These are phyloP conservation scores for Eulithis testata DNA, from an alignment of 2,888 invertebrate species.

Conservation along the genomic window DNA sequence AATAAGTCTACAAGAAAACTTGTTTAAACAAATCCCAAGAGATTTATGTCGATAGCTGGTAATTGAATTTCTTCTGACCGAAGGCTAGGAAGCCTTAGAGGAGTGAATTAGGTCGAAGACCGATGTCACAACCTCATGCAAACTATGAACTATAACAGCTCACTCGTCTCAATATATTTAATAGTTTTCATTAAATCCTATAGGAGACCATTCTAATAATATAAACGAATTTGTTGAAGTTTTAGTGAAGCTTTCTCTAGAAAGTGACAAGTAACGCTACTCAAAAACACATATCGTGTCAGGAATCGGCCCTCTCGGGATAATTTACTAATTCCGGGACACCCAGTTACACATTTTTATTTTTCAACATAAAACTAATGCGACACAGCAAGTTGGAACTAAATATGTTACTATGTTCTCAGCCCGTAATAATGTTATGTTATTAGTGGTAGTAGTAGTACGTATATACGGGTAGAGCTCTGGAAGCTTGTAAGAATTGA, in stretches of 20 bases:
- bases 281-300: too few species aligned
- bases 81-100: constrained; percentile 26
- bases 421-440: neutral
- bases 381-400: neutral
- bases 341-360: too few species aligned
- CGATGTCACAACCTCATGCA: constrained; percentile 25
- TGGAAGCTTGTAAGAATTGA: constrained; percentile 5
- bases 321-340: too few species aligned
- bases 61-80: constrained; percentile 33
- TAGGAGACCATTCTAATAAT: too few species aligned
- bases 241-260: too few species aligned
- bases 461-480: neutral
- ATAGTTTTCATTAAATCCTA: too few species aligned
- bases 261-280: too few species aligned
- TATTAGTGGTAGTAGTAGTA: neutral
- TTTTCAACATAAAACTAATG: neutral
- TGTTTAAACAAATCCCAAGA: constrained; percentile 23
- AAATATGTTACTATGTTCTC: neutral
- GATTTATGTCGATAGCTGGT: constrained; percentile 25
- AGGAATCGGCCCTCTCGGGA: too few species aligned
- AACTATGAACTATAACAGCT: constrained; percentile 4
- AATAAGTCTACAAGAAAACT: constrained; percentile 19
- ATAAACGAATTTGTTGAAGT: too few species aligned
- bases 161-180: neutral
- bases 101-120: constrained; percentile 25